Base-by-base conservation (phyloP, 2,113 vertebrate genomes). In the Tupaia tana region DNA sequence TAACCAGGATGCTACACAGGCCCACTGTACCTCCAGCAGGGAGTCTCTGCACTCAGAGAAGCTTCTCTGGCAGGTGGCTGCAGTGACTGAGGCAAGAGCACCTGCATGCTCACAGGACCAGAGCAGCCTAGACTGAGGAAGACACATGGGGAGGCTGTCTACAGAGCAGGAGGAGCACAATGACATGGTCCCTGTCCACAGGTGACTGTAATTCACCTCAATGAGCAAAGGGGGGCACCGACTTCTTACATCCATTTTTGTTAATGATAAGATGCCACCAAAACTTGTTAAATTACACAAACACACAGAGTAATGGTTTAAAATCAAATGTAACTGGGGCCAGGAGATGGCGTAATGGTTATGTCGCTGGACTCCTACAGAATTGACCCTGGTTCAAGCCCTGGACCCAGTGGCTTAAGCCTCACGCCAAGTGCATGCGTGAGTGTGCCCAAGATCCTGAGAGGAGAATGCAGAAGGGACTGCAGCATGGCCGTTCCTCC, bases 41-140 rank as follows among this genome's bases (percentile, higher is more conserved):
- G 83, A 90, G 90, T 25, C 31, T 22, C 94, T 27, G 80, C 2
- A 15, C 73, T 90, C 54, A 4, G 64, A 64, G 67, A 69, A 93
- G 87, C 71, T 89, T 58, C 52, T 86, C 75, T 14, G 67, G 69
- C 90, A 92, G 75, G 93, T 71, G 74, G 92, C 92, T 80, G 77
- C 13, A 61, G 79, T 20, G 27, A 16, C 16, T 52, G 54, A 85
- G 64, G 64, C 69, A 58, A 58, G 34, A 69, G 59, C 59, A 34
- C 0, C 0, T 9, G 24, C 69, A 25, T 54, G 86, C 27, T 9
- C 15, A 20, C 24, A 34, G 20, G 67, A 43, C 71, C 71, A 74
- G 67, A 59, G 75, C 1, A 22, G 63, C 59, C 82, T n/a, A 22
- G 7, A 63, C 15, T 4, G 52, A 31, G 70, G 69, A 71, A n/a